Base-by-base conservation (phyloP, 92 coral and sea anemone genomes). In the Actinostola sp. region DNA sequence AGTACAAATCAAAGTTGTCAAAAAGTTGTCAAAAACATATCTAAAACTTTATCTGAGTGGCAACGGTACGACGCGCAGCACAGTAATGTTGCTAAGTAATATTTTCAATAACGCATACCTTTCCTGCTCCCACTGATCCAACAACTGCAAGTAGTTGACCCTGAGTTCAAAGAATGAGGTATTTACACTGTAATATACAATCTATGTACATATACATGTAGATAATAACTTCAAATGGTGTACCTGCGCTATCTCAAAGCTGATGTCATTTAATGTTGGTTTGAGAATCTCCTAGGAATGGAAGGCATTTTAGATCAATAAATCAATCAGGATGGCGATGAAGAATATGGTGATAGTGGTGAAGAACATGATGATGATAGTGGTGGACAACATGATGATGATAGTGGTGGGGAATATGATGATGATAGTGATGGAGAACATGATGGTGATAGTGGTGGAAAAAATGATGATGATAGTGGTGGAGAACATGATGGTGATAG, bases 71-170 rank as follows among this genome's bases (percentile, higher is more conserved):
- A n/a, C n/a, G n/a, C n/a, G n/a, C n/a, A n/a, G n/a, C n/a, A n/a
- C n/a, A n/a, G n/a, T n/a, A n/a, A n/a, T n/a, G n/a, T n/a, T n/a
- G n/a, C n/a, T 36, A 4, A 36, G 42, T 36, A 36, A 36, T 4
- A 36, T 4, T 4, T 4, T 4, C 2, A 14, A 3, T 3, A 48
- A 9, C 54, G 19, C 60, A 53, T 9, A 88, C 93, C 89, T 88
- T 88, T 27, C 93, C 93, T 57, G 89, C 79, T 51, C 93, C 93
- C 24, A 88, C 93, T 14, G 89, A 81, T 26, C 93, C 93, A 68
- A 84, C 81, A 24, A 88, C 77, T 29, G 85, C 88, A 48, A 88
- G 86, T 10, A 88, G 68, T 35, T 88, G 84, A 11, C 93, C 93
- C 89, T 88, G 35, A 11, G 17, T 9, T 0, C 10, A 54, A 36